phyloP scores from a whole-genome alignment of 2,888 invertebrate species.

The Orthonychiurus folsomi region DNA sequence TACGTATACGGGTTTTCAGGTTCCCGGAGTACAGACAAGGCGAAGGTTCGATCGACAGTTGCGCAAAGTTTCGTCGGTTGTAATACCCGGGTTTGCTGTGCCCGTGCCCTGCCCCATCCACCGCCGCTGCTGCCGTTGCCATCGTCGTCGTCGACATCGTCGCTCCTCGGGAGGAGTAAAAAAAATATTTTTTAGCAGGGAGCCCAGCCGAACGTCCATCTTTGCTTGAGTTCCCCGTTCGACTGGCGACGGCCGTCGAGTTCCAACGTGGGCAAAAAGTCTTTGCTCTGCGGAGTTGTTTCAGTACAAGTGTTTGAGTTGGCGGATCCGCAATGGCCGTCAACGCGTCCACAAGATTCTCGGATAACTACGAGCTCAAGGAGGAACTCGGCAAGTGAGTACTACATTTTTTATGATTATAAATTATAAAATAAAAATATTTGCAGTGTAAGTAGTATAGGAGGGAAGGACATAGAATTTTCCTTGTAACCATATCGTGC shows the following conservation, averaged over 20 bases:
- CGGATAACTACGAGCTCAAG: constrained; percentile 98
- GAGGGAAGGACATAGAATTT: too few species aligned
- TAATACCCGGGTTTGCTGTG: constrained; percentile 7
- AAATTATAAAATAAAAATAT: too few species aligned
- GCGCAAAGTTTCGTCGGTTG: too few species aligned
- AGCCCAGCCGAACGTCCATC: constrained; percentile 3
- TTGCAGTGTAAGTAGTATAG: too few species aligned
- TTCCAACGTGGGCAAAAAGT: background rate
- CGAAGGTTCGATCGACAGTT: constrained; percentile 15
- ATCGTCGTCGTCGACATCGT: background rate
- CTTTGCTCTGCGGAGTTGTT: background rate
- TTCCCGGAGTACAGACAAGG: too few species aligned
- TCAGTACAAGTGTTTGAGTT: background rate
- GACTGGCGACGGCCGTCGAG: background rate
- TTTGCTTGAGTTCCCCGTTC: constrained; percentile 5
- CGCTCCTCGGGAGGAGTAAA: constrained; percentile 1
- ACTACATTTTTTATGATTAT: too few species aligned
- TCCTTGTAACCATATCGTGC: too few species aligned
- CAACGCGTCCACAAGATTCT: constrained; percentile 85
- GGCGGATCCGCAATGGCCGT: constrained; percentile 27
- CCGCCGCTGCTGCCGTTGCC: background rate
- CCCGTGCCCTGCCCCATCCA: background rate
- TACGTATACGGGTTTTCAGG: too few species aligned
- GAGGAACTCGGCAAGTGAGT: constrained; percentile 99
- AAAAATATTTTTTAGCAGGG: background rate